Evolutionary conservation across 2,888 invertebrate species (phyloP).

Genomic region (Falcaria lacertinaria): DNA sequence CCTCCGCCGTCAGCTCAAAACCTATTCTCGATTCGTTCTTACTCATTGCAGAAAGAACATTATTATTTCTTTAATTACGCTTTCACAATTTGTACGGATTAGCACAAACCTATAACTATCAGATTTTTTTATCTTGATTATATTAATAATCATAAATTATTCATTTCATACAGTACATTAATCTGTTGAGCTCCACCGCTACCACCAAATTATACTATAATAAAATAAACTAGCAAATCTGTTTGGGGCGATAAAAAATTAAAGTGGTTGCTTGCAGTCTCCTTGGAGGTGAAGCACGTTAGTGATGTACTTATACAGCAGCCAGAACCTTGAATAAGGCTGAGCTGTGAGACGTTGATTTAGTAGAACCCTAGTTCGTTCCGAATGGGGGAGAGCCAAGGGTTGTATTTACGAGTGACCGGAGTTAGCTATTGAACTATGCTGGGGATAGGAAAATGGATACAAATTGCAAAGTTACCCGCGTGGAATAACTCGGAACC

Average conservation of each 20-base stretch:
- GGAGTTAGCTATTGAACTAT: not conserved
- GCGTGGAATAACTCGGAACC: not conserved
- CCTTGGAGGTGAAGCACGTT: not conserved
- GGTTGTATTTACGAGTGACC: not conserved
- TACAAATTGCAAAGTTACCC: not conserved
- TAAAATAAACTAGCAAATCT: not conserved
- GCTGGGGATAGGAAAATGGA: not conserved
- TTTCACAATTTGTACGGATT: too few relatives aligned
- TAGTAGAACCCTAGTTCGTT: not conserved
- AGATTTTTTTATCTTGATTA: too few relatives aligned
- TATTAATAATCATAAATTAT: too few relatives aligned
- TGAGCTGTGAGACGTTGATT: not conserved
- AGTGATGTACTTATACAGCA: not conserved
- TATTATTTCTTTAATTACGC: too few relatives aligned
- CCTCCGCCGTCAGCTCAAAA: too few relatives aligned
- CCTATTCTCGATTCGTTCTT: too few relatives aligned
- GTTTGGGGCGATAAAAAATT: not conserved
- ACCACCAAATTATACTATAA: too few relatives aligned
- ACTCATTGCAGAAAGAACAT: too few relatives aligned
- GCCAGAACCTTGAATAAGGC: not conserved
- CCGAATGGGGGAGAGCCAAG: not conserved
- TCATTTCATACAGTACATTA: too few relatives aligned
- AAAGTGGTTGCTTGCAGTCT: not conserved
- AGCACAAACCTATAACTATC: too few relatives aligned
- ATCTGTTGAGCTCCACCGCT: too few relatives aligned